Conservation (phyloP, 35 echinoderm and acorn worm genomes). For the Apostichopus parvimensis region DNA sequence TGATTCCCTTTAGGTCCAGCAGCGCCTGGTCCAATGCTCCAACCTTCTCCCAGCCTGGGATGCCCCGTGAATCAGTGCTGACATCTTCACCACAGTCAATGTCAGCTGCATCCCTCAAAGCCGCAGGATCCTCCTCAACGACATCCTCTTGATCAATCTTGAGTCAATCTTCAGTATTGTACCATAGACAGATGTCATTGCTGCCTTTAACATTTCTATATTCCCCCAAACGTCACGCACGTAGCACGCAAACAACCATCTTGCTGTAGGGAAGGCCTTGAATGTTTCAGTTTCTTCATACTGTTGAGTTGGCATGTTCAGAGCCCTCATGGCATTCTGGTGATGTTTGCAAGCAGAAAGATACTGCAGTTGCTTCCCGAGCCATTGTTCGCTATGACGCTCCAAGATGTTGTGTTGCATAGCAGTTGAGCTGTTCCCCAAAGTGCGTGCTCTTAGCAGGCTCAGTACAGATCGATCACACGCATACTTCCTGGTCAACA, state of each 20-base stretch:
- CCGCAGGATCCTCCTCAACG: background rate
- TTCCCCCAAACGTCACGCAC: background rate
- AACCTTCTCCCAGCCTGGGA: slow-evolving; percentile 29
- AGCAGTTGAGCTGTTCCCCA: slow-evolving; percentile 12
- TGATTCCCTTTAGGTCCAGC: background rate
- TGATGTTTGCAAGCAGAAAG: slow-evolving; percentile 1
- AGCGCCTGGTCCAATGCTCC: background rate
- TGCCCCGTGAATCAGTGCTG: background rate
- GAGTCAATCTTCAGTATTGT: slow-evolving; percentile 6
- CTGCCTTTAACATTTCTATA: background rate
- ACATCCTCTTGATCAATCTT: background rate
- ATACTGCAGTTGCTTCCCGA: background rate
- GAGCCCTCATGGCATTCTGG: background rate
- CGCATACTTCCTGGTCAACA: background rate
- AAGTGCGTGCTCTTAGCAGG: background rate
- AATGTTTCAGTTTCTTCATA: background rate
- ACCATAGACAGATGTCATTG: slow-evolving; percentile 10
- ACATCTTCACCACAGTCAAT: background rate
- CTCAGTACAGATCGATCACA: background rate
- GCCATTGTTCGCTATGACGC: background rate
- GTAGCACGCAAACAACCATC: background rate
- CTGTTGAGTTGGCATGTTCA: background rate
- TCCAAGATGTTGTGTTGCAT: slow-evolving; percentile 13
- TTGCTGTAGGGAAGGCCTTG: background rate
- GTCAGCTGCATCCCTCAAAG: background rate